Evolutionary conservation across 2,113 vertebrate species (phyloP).

Genomic region (Micronycteris hirsuta): DNA sequence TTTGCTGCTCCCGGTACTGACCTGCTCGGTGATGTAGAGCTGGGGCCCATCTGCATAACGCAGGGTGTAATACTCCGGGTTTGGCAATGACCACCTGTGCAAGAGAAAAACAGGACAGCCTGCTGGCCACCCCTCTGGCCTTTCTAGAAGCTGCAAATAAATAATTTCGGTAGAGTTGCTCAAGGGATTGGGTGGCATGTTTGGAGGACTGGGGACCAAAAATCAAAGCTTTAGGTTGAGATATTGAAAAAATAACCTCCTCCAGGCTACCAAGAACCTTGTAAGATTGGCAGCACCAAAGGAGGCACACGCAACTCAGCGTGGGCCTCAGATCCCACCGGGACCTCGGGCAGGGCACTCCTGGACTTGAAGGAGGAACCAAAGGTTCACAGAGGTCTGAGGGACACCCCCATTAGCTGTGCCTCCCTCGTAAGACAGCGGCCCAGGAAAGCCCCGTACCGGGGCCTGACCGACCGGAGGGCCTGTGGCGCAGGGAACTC

Average conservation of each 20-base stretch:
- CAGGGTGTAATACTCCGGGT: conserved; percentile 94
- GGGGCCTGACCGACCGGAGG: background rate
- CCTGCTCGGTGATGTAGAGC: conserved; percentile 98
- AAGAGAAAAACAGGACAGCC: background rate
- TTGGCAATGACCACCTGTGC: conserved; percentile 93
- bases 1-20: conserved; percentile 39
- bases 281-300: background rate
- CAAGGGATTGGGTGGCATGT: background rate
- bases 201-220: background rate
- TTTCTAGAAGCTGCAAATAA: background rate
- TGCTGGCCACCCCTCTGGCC: background rate
- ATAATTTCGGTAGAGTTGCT: background rate
- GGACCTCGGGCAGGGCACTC: background rate
- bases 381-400: background rate
- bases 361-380: background rate
- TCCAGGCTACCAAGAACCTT: background rate
- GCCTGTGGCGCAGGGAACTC: background rate
- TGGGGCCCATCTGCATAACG: conserved; percentile 96
- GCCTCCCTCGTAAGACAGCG: background rate
- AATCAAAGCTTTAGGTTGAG: background rate
- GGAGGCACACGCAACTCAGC: accelerated
- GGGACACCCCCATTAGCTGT: background rate
- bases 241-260: background rate
- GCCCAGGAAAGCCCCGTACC: background rate
- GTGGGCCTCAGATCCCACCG: background rate